Percentiles rank a stretch among this genome's conserved stretches.
Conservation (phyloP, 2,888 invertebrate species). For the Synanthedon andrenaeformis region DNA sequence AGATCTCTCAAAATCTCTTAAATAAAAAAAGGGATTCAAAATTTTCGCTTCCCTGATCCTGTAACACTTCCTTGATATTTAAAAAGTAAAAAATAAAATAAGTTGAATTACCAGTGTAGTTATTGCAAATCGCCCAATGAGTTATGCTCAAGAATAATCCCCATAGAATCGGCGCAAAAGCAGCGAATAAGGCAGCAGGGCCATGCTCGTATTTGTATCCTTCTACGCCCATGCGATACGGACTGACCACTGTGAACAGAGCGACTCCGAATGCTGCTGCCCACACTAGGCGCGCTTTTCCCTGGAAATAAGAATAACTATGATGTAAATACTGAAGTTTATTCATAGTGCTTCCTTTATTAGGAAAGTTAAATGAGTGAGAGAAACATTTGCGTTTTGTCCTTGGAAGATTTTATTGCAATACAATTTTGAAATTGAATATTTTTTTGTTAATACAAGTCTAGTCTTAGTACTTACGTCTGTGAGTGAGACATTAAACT, state of each 20-base stretch:
- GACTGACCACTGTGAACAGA: conserved; percentile 55
- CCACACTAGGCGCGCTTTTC: conserved; percentile 52
- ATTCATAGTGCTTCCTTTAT: too few relatives aligned
- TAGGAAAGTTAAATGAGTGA: too few relatives aligned
- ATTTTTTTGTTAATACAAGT: neutral
- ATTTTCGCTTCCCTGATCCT: too few relatives aligned
- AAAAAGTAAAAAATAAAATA: too few relatives aligned
- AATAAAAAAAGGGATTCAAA: too few relatives aligned
- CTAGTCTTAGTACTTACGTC: conserved; percentile 34
- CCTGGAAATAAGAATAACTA: conserved; percentile 26
- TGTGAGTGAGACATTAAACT: conserved; percentile 40
- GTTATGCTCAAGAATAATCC: conserved; percentile 60
- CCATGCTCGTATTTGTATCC: conserved; percentile 59
- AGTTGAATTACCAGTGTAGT: conserved; percentile 51
- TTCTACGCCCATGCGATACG: conserved; percentile 63
- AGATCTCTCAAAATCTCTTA: too few relatives aligned
- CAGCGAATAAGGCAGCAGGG: conserved; percentile 67
- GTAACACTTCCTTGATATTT: too few relatives aligned
- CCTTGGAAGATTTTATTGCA: too few relatives aligned
- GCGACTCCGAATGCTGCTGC: conserved; percentile 37
- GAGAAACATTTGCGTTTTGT: too few relatives aligned
- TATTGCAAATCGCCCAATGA: conserved; percentile 66
- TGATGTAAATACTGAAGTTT: neutral
- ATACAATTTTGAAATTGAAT: too few relatives aligned
- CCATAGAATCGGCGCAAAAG: conserved; percentile 71